Evolutionary conservation across 2,113 vertebrate genomes (phyloP).

Genomic region (Laterallus jamaicensis): DNA sequence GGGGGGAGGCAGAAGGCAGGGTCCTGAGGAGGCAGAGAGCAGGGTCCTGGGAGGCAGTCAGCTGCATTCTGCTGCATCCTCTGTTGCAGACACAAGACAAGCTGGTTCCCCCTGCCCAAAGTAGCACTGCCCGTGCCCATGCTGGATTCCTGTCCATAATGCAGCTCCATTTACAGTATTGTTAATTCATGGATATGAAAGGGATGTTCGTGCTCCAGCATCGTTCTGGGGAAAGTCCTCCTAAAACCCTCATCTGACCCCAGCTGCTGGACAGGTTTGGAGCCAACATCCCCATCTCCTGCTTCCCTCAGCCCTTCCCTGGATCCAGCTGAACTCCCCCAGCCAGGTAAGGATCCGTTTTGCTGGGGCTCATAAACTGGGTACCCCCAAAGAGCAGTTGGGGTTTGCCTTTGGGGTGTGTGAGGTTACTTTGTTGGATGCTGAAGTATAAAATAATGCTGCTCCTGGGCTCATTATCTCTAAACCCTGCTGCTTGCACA

Average conservation of each 20-base stretch:
- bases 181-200: rapidly evolving
- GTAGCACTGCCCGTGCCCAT: neutral
- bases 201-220: neutral
- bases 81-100: rapidly evolving
- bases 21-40: neutral
- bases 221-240: neutral
- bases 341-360: neutral
- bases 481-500: rapidly evolving
- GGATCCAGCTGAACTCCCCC: neutral
- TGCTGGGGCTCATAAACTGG: rapidly evolving
- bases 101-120: neutral
- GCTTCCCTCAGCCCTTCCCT: neutral
- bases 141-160: rapidly evolving
- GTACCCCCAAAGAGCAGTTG: too few species aligned
- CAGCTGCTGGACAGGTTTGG: neutral
- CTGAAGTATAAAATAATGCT: rapidly evolving
- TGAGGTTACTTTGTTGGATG: neutral
- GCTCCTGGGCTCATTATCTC: neutral
- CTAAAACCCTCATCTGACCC: rapidly evolving
- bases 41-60: too few species aligned
- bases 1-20: neutral
- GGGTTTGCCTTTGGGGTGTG: neutral
- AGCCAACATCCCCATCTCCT: rapidly evolving
- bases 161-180: neutral
- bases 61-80: neutral